Base-by-base conservation (phyloP, 2,113 vertebrate genomes). In the Lanius collurio region DNA sequence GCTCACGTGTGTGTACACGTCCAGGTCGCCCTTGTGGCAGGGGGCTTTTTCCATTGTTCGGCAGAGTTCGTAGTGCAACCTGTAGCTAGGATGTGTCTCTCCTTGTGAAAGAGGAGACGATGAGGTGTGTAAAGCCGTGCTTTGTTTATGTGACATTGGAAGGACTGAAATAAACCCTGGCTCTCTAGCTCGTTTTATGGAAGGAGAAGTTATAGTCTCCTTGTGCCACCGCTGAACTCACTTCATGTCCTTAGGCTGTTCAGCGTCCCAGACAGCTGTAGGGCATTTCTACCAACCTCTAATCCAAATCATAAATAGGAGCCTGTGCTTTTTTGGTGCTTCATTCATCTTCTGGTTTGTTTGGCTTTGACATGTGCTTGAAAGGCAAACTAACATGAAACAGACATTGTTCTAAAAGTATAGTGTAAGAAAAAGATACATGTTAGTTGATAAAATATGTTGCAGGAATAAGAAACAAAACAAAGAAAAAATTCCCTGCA, bases 1-100 rank as follows among this genome's bases (percentile, higher is more conserved):
- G 28, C 68, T 59, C 74, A 7, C 39, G 62, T 26, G 82, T 21
- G 0, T 4, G 0, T 1, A 0, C 4, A 0, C 3, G 5, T 12
- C 42, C 77, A 1, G 56, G 35, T 24, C 17, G 65, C 47, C 31
- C 24, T 1, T 3, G 7, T 0, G 78, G 60, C 41, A 10, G n/a
- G 18, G 78, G 56, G 37, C 31, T 91, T 3, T 44, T 10, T 24
- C 52, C 76, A 10, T 65, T 82, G 81, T 55, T 92, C 24, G 15
- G n/a, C 44, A 1, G 83, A 92, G 89, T 91, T 83, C 49, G 10
- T n/a, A n/a, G 2, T 1, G 62, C 94, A 93, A 96, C 93, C 94
- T 87, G 75, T 96, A 75, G 87, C 93, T 94, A 42, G 94, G 96
- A 92, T 68, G 37, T 63, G 16, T 78, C 78, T 55, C 52, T 63